Conservation (phyloP, 2,797 vertebrate species). For the Decapterus maruadsi region DNA sequence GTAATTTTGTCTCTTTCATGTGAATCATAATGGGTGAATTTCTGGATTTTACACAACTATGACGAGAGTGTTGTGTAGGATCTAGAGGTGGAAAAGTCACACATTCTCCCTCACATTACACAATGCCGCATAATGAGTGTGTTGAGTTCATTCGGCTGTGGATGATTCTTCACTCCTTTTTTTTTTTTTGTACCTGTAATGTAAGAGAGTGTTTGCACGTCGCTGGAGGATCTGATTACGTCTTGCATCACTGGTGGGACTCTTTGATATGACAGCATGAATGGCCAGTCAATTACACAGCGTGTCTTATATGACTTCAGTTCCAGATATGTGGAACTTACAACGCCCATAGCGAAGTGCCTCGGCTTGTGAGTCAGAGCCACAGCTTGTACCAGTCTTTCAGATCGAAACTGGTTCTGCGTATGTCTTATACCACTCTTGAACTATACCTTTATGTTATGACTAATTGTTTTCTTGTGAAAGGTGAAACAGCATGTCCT, state of each 20-base stretch:
- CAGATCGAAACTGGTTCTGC: constrained; percentile 62
- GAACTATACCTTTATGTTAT: constrained; percentile 21
- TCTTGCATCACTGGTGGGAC: background rate
- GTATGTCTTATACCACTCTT: constrained; percentile 27
- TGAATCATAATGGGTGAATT: constrained; percentile 27
- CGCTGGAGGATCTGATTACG: constrained; percentile 8
- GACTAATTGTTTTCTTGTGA: constrained; percentile 37
- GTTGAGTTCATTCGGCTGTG: background rate
- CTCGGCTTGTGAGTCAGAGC: constrained; percentile 43
- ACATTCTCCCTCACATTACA: background rate
- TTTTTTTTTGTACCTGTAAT: too few species aligned
- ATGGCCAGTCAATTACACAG: constrained; percentile 24
- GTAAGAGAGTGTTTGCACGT: background rate
- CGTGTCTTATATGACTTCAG: constrained; percentile 65
- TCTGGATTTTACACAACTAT: constrained; percentile 36
- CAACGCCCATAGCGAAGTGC: constrained; percentile 68
- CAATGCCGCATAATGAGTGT: background rate
- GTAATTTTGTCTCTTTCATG: constrained; percentile 47
- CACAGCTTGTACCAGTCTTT: constrained; percentile 31
- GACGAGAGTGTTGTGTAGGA: background rate
- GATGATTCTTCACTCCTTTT: background rate
- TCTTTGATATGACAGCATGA: constrained; percentile 25
- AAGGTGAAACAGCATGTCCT: constrained; percentile 19
- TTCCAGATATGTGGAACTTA: constrained; percentile 58
- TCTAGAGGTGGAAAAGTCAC: constrained; percentile 21